Percentiles rank a stretch among this genome's conserved stretches.
Conservation (phyloP, 2,113 vertebrate genomes). For the Bos indicus region DNA sequence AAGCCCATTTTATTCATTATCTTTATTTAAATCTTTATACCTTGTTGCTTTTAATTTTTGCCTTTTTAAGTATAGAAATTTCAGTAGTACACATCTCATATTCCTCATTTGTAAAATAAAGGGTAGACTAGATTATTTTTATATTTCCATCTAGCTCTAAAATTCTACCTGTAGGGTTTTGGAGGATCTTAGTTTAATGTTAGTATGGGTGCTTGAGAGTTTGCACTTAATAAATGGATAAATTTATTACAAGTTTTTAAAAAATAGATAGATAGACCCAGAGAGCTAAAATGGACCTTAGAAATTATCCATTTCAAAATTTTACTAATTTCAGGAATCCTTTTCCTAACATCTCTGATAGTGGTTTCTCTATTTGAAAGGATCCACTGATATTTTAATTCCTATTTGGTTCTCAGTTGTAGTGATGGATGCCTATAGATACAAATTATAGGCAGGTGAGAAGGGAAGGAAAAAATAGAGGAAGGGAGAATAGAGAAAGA, state of each 20-base stretch:
- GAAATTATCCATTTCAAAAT: neutral
- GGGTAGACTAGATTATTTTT: neutral
- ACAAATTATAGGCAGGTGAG: neutral
- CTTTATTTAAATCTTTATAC: neutral
- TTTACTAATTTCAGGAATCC: neutral
- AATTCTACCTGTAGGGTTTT: neutral
- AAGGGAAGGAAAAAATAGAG: neutral
- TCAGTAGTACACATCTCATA: neutral
- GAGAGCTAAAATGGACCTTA: neutral
- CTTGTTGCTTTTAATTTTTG: neutral
- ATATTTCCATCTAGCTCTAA: neutral
- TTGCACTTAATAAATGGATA: neutral
- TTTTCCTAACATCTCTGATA: neutral
- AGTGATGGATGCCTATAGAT: neutral
- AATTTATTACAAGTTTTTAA: neutral
- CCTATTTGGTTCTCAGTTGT: neutral
- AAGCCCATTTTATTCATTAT: neutral
- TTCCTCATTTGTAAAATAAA: conserved; percentile 1
- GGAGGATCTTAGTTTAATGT: neutral
- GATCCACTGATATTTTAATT: neutral
- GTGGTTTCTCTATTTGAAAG: neutral
- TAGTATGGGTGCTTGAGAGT: neutral
- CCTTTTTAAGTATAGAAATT: neutral
- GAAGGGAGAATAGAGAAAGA: neutral
- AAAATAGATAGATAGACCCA: neutral